Percentiles rank a stretch among this genome's conserved stretches.
These are phyloP conservation scores for Idaea dimidiata DNA, from an alignment of 2,888 invertebrate genomes.

Conservation along the genomic window DNA sequence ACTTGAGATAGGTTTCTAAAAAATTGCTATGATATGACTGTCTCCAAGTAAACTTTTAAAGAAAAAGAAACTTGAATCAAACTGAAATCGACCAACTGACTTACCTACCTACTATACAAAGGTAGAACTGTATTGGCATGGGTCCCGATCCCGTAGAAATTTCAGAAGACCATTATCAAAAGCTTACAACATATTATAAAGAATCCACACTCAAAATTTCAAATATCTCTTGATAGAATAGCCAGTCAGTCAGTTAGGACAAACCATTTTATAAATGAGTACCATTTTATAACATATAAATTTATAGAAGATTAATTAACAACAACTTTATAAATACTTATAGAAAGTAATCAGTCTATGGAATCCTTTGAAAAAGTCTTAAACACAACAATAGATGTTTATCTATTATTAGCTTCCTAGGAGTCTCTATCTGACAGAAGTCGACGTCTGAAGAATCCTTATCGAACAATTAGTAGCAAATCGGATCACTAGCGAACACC, in stretches of 20 bases:
- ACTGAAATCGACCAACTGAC: background rate
- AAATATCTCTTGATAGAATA: too few species aligned
- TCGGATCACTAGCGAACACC: conserved; percentile 18
- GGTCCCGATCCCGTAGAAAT: too few species aligned
- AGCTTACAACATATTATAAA: too few species aligned
- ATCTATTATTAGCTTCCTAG: background rate
- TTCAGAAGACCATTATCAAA: too few species aligned
- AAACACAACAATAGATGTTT: background rate
- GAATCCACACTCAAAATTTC: too few species aligned
- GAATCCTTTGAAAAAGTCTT: background rate
- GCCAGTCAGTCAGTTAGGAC: too few species aligned
- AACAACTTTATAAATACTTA: background rate
- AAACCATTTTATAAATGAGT: too few species aligned
- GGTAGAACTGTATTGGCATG: too few species aligned
- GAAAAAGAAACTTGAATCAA: background rate
- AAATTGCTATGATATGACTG: too few species aligned
- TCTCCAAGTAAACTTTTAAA: background rate
- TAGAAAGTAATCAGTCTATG: background rate
- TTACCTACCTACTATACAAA: background rate
- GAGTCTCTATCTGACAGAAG: conserved; percentile 2
- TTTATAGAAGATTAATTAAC: background rate
- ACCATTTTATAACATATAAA: too few species aligned
- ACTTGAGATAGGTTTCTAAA: background rate
- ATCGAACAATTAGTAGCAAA: conserved; percentile 25
- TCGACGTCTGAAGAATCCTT: conserved; percentile 20